phyloP scores from a whole-genome alignment of 1,140 invertebrate species.

The Dendrolimus kikuchii region DNA sequence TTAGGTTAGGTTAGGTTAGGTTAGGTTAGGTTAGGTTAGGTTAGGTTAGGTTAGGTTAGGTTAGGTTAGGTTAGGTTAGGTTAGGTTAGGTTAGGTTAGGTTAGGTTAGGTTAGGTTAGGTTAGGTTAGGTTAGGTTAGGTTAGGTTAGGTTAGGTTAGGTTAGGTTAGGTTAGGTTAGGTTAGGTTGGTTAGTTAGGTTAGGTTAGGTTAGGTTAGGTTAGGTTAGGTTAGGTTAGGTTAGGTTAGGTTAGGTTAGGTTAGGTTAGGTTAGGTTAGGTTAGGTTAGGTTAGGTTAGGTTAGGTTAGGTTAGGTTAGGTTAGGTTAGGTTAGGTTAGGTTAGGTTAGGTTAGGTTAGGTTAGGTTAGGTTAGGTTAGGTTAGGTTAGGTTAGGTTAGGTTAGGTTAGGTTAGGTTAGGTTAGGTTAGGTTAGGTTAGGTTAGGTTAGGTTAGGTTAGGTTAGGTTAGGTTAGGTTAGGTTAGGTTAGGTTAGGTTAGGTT shows the following conservation, averaged over 20 bases:
- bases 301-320: background rate
- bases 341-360: slow-evolving; percentile 2
- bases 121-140: slow-evolving; percentile 1
- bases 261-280: slow-evolving; percentile 3
- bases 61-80: slow-evolving; percentile 2
- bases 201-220: slow-evolving; percentile 2
- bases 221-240: slow-evolving; percentile 8
- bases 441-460: slow-evolving; percentile 2
- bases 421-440: slow-evolving; percentile 3
- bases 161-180: slow-evolving; percentile 1
- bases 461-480: slow-evolving; percentile 1
- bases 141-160: slow-evolving; percentile 2
- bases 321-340: background rate
- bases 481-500: slow-evolving; percentile 30
- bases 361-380: slow-evolving; percentile 1
- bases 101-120: slow-evolving; percentile 1
- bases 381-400: slow-evolving; percentile 2
- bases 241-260: slow-evolving; percentile 3
- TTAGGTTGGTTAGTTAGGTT: no score
- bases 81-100: slow-evolving; percentile 5
- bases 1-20: slow-evolving; percentile 9
- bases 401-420: slow-evolving; percentile 2
- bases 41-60: slow-evolving; percentile 2
- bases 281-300: slow-evolving; percentile 2
- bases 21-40: slow-evolving; percentile 1